Base-by-base conservation (phyloP, 2,888 invertebrate genomes). In the Lasioglossum morio region DNA sequence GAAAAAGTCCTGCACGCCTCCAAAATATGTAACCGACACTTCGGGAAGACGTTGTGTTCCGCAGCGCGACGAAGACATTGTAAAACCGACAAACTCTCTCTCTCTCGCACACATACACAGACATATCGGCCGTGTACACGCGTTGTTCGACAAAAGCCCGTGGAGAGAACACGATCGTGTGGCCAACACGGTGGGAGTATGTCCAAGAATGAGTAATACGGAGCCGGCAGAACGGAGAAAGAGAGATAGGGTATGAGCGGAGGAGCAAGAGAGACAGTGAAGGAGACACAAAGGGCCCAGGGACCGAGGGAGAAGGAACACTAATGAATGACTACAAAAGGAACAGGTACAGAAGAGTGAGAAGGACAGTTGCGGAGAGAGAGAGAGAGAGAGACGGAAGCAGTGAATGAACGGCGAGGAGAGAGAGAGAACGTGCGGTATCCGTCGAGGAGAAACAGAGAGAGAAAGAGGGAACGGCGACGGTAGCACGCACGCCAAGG, bases 301-400 rank as follows among this genome's bases (percentile, higher is more conserved):
- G 48, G 70, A 48, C 19, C 73, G 86, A 85, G 72, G 60, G 76
- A 53, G 90, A 84, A 72, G 73, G 72, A 53, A 16, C 66, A 76
- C 89, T 90, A 91, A 91, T 90, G 91, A 91, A 91, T 90, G 90
- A 86, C 89, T 89, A 89, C 91, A 90, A 90, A 91, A 89, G 90
- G 84, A 90, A 86, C 90, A 90, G 90, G 89, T 90, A 88, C 48
- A 74, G 48, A 69, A 14, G 43, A 43, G 57, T 0, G 57, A n/a
- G 57, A n/a, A n/a, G n/a, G n/a, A 57, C n/a, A n/a, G 53, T 10
- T 10, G 53, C 53, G 53, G n/a, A 57, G 10, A 57, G 57, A 86
- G 86, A 86, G 43, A 69, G 46, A 69, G n/a, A 57, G 10, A 57
- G 57, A 86, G 86, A 86, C 53, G 72, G 46, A 69, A 72, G 27